These are phyloP conservation scores for Macheiramphus alcinus DNA, from an alignment of 2,113 vertebrate genomes.

Conservation along the genomic window DNA sequence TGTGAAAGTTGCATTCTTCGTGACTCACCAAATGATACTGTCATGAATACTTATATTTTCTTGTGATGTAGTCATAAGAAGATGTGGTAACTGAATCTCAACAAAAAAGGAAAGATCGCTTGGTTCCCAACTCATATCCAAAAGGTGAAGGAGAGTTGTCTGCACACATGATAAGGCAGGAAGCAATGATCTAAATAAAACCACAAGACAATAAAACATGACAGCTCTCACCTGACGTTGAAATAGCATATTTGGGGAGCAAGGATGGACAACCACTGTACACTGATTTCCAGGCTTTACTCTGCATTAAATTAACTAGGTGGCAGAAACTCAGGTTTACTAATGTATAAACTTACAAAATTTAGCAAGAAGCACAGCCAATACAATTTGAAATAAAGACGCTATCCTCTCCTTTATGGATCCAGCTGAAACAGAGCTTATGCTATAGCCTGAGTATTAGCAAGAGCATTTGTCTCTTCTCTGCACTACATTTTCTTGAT, in stretches of 20 bases:
- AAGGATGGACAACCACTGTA: neutral
- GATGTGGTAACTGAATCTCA: slow-evolving; percentile 86
- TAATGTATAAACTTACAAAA: neutral
- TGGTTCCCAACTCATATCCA: slow-evolving; percentile 94
- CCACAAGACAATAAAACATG: neutral
- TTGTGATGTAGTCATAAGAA: slow-evolving; percentile 89
- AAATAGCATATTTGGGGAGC: neutral
- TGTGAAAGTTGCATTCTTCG: neutral
- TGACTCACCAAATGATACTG: slow-evolving; percentile 87
- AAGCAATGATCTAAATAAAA: slow-evolving; percentile 79
- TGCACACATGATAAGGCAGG: slow-evolving; percentile 93
- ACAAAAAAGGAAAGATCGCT: slow-evolving; percentile 89
- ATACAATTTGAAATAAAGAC: neutral
- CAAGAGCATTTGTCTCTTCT: neutral
- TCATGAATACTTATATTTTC: slow-evolving; percentile 96
- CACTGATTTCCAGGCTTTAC: neutral
- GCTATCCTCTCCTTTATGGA: neutral
- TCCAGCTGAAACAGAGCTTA: neutral
- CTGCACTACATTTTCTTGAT: neutral
- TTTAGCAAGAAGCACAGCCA: neutral
- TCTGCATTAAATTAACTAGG: neutral
- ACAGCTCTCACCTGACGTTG: neutral
- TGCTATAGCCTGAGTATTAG: neutral
- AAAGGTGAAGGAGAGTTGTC: slow-evolving; percentile 88
- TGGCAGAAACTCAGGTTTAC: neutral